Conservation (phyloP, 2,113 vertebrate genomes). For the Channa argus region DNA sequence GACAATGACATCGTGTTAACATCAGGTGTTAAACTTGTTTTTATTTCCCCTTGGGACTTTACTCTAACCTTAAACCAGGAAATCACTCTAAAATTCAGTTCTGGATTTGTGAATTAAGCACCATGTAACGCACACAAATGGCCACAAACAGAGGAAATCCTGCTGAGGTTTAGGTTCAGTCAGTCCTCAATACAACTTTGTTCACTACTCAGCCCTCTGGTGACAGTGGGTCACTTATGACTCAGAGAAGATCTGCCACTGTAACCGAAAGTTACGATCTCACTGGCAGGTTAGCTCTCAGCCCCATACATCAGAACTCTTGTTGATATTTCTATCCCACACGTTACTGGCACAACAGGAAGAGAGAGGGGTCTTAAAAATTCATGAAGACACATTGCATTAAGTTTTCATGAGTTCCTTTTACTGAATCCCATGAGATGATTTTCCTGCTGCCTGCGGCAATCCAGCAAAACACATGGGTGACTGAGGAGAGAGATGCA, state of each 20-base stretch:
- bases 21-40: background rate
- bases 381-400: conserved; percentile 70
- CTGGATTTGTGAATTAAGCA: too few species aligned
- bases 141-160: conserved; percentile 3
- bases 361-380: conserved; percentile 57
- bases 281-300: conserved; percentile 35
- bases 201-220: background rate
- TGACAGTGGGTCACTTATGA: conserved; percentile 10
- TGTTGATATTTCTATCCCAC: conserved; percentile 37
- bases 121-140: background rate
- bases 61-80: too few species aligned
- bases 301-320: conserved; percentile 33
- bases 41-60: too few species aligned
- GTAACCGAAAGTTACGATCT: background rate
- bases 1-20: too few species aligned
- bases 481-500: background rate
- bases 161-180: conserved; percentile 25
- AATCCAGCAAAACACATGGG: conserved; percentile 10
- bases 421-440: conserved; percentile 41
- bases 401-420: conserved; percentile 77
- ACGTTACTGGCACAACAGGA: conserved; percentile 60
- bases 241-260: conserved; percentile 13
- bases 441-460: conserved; percentile 47
- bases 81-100: too few species aligned
- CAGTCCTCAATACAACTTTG: background rate